Evolutionary conservation across 2,888 invertebrate species (phyloP), one percentile per base, ranked within the genome.

Genomic region (Candidula unifasciata): DNA sequence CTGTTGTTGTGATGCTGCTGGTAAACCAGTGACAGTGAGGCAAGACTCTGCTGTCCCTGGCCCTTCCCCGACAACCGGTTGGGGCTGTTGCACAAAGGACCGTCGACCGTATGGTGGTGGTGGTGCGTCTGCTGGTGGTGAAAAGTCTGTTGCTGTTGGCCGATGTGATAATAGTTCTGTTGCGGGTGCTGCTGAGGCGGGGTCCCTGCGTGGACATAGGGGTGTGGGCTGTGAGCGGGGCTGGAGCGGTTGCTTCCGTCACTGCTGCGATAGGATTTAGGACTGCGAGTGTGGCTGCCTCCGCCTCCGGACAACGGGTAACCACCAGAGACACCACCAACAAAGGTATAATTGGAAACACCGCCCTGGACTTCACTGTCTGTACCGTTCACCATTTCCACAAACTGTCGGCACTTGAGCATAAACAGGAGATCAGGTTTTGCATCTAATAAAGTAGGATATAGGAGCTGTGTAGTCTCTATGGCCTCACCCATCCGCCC

Each of bases 401-500:
- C 97, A 95, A 99, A 99, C 95, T 99, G 99, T 87, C 99, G 96
- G 93, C 98, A 98, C 94, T 98, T 98, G 92, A 99, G 96, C 95
- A 97, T 96, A 95, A 99, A 99, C 93, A 97, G 95, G 91, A 99
- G 95, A 94, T 98, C 97, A 90, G 96, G 96, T 94, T 98, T 97
- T 85, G 96, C 95, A 94, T 98, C 98, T 92, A 99, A 95, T 87
- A 99, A 95, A n/a, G 97, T 97, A 5, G 99, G 99, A 95, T 98
- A 99, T 89, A 97, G 95, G 91, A 96, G 95, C 93, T 96, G 96
- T 86, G 98, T 98, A 89, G 96, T 95, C 92, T 97, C 97, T 92
- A 99, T 97, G 87, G 99, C 99, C 94, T 98, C 98, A 82, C 98
- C 97, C 96, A 99, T 97, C 90, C 97, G 96, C 10, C 99, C 99